Base-by-base conservation (phyloP, 1,140 invertebrate species). In the Drosophila pseudoananassae region DNA sequence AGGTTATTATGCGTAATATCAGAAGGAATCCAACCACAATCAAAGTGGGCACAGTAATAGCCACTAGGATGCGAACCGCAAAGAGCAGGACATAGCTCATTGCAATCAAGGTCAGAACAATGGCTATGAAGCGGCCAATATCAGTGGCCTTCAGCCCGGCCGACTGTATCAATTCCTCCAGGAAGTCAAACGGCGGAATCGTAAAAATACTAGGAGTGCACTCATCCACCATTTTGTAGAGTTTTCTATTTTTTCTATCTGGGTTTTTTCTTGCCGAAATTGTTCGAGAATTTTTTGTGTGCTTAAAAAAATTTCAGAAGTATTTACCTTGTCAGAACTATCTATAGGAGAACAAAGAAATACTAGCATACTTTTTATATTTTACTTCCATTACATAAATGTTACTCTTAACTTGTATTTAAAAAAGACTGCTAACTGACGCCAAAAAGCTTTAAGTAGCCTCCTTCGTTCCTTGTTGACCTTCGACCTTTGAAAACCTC, bases 401-500 rank as follows among this genome's bases (percentile, higher is more conserved):
- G n/a, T n/a, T n/a, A n/a, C n/a, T n/a, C n/a, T n/a, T n/a, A 2
- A 27, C 25, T 4, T 5, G 6, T 7, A 27, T 27, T 27, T 27
- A 27, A 27, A 6, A 27, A 4, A 1, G 58, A 25, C 47, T 38
- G 14, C 9, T 17, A 49, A 7, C 17, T 70, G 25, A 27, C 25
- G 25, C 25, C 25, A 27, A 27, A 6, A 23, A 73, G 43, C 27
- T n/a, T 66, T 54, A 50, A 50, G 45, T 75, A 43, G 14, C 40
- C 15, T 43, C 5, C 4, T 31, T 51, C n/a, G n/a, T 15, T 38
- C 23, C 33, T 49, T 0, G 17, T 31, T 51, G 69, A 69, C 73
- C 63, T 60, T 52, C 20, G 33, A 33, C 29, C 29, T 47, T 25
- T 12, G 4, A 10, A 17, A 27, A 20, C 8, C 2, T 31, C 20